Base-by-base conservation (phyloP, 2,888 invertebrate species). In the Torymus auratus region DNA sequence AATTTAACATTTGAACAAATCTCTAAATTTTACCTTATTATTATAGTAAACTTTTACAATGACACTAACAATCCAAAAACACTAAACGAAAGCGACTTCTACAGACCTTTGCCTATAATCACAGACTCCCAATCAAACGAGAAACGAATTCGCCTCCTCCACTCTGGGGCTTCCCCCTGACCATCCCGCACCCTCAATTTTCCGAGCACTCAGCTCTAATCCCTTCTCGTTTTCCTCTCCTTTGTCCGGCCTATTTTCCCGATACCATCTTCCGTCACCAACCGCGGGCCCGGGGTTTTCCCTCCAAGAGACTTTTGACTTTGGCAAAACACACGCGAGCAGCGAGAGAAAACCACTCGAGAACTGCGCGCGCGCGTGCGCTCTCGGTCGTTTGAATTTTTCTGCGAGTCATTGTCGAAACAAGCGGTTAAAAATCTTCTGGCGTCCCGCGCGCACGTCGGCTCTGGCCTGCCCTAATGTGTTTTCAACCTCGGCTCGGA, bases 261-360 rank as follows among this genome's bases (percentile, higher is more conserved):
- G 78, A 73, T 72, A 56, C 61, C 61, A 73, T 73, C 78, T 55
- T 62, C 50, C 78, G 68, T 73, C 79, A 77, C 70, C 70, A 60
- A 17, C 20, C 60, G 28, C n/a, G n/a, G n/a, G n/a, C 5, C 50
- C 65, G 69, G 79, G 79, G 69, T 60, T 70, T 75, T 75, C 69
- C 80, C 65, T 17, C 4, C 23, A 10, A n/a, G 58, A 65, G 65
- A 17, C 75, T 75, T 65, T 80, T 80, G 80, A 80, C 80, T 80
- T 80, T 75, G 69, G 65, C 74, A 80, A 80, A 80, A 79, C 79
- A 69, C 52, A 41, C 23, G 56, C 58, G 41, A 52, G 62, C 73
- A 69, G 7, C 2, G 41, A 2, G 23, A 13, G 50, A 23, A 56
- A 2, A n/a, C 17, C 56, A 62, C 61, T 78, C 53, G 67, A 72